Conservation (phyloP, 1,140 invertebrate species). For the Micrasema longulum region DNA sequence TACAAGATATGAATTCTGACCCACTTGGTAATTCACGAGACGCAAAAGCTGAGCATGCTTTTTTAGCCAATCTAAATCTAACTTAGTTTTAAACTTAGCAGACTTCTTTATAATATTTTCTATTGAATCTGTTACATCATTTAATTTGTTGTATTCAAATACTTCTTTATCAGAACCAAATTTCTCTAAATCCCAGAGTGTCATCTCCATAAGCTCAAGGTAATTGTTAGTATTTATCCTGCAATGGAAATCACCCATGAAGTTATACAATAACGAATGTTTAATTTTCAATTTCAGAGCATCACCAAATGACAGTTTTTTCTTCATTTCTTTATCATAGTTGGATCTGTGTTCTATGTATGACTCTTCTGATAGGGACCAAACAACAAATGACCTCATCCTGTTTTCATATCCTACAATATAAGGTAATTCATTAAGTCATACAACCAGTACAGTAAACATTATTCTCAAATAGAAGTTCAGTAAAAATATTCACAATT, state of each 20-base stretch:
- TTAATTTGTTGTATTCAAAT: slow-evolving; percentile 58
- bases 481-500: too few relatives aligned
- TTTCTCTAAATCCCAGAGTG: slow-evolving; percentile 61
- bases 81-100: slow-evolving; percentile 55
- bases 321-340: slow-evolving; percentile 6
- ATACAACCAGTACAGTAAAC: too few relatives aligned
- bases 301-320: slow-evolving; percentile 54
- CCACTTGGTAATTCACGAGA: slow-evolving; percentile 59
- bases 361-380: slow-evolving; percentile 12
- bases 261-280: slow-evolving; percentile 58
- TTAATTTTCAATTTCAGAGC: slow-evolving; percentile 60
- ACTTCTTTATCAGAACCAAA: slow-evolving; percentile 60
- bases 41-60: slow-evolving; percentile 57
- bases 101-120: slow-evolving; percentile 59
- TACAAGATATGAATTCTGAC: background rate
- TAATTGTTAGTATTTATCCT: slow-evolving; percentile 58
- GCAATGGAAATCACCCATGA: slow-evolving; percentile 58
- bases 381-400: slow-evolving; percentile 3
- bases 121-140: slow-evolving; percentile 61
- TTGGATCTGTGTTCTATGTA: background rate
- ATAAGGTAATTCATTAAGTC: too few relatives aligned
- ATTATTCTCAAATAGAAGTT: too few relatives aligned
- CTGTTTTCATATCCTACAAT: slow-evolving; percentile 28
- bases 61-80: slow-evolving; percentile 57
- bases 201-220: slow-evolving; percentile 61